phyloP scores from a whole-genome alignment of 2,113 vertebrate genomes.

The Lasiurus cinereus region DNA sequence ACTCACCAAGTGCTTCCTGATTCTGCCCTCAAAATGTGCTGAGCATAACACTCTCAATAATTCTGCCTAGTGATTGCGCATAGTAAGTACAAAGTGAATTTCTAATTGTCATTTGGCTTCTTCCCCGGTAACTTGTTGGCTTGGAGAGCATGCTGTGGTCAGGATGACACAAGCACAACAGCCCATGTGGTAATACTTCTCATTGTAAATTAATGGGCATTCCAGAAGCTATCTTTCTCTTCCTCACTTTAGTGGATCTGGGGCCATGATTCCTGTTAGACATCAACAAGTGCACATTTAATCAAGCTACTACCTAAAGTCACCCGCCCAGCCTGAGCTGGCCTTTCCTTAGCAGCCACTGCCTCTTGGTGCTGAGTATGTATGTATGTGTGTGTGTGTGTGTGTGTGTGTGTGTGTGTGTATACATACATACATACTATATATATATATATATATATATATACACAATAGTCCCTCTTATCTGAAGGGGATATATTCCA shows the following conservation, averaged over 20 bases:
- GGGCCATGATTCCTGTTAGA: neutral
- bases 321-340: neutral
- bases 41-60: neutral
- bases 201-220: neutral
- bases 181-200: neutral
- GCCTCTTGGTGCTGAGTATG: neutral
- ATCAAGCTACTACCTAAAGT: neutral
- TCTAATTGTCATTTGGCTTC: constrained; percentile 31
- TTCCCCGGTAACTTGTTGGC: neutral
- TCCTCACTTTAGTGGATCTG: neutral
- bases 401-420: no score
- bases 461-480: neutral
- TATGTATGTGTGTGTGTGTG: no score
- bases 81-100: neutral
- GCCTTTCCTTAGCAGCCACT: neutral
- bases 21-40: constrained; percentile 2
- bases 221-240: neutral
- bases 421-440: no score
- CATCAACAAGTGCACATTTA: neutral
- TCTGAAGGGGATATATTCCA: neutral
- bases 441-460: no score
- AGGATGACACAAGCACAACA: neutral
- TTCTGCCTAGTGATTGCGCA: neutral
- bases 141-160: neutral
- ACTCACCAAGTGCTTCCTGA: neutral